Percentiles rank a stretch among this genome's conserved stretches.
Evolutionary conservation across 2,888 invertebrate genomes (phyloP).

Genomic region (Neria commutata): DNA sequence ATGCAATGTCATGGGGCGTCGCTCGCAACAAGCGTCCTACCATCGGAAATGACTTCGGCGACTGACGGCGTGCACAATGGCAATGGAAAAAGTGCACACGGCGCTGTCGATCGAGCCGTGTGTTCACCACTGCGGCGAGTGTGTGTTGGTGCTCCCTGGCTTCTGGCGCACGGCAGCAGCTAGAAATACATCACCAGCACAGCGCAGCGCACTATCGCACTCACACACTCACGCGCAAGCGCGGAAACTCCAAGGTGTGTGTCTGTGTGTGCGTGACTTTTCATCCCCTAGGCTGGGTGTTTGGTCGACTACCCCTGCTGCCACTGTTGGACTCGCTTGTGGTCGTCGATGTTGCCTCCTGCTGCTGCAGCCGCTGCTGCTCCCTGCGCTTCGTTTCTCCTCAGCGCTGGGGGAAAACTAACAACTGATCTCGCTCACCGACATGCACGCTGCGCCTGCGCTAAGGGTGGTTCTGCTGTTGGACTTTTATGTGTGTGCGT

Average conservation of each 20-base stretch:
- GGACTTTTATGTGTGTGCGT: too few relatives aligned
- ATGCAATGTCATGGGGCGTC: slow-evolving; percentile 65
- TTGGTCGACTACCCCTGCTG: neutral
- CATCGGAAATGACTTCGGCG: slow-evolving; percentile 58
- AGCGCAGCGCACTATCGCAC: slow-evolving; percentile 21
- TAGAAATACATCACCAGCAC: neutral
- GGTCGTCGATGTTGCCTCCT: slow-evolving; percentile 7
- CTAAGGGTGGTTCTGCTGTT: slow-evolving; percentile 44
- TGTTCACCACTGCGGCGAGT: slow-evolving; percentile 31
- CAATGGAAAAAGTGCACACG: slow-evolving; percentile 31
- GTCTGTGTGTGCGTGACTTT: slow-evolving; percentile 44
- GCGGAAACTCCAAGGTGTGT: too few relatives aligned
- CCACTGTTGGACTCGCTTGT: slow-evolving; percentile 17
- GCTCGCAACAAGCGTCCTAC: slow-evolving; percentile 41
- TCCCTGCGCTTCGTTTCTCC: slow-evolving; percentile 13
- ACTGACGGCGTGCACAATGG: slow-evolving; percentile 46
- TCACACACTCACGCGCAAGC: slow-evolving; percentile 31
- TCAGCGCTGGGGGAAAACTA: slow-evolving; percentile 60
- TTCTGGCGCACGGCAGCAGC: neutral
- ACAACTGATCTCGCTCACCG: slow-evolving; percentile 54
- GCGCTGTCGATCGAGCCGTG: slow-evolving; percentile 30
- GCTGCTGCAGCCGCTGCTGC: neutral
- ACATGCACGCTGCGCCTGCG: slow-evolving; percentile 23
- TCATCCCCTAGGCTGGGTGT: slow-evolving; percentile 57
- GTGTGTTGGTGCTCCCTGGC: slow-evolving; percentile 12